Evolutionary conservation across 2,113 vertebrate species (phyloP).

Genomic region (Chamaetylas fuelleborni): DNA sequence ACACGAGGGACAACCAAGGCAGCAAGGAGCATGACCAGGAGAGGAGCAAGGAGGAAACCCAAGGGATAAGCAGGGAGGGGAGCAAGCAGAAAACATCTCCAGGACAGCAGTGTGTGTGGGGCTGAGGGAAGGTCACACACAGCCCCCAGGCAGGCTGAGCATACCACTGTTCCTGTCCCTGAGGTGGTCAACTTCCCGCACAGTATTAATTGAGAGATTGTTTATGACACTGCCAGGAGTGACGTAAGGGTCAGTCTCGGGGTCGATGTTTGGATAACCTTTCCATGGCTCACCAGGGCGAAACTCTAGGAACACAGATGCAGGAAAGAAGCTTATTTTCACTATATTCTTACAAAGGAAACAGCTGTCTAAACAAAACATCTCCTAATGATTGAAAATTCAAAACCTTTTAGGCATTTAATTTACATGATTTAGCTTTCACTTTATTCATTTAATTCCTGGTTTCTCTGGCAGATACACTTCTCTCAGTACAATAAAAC

Average conservation of each 20-base stretch:
- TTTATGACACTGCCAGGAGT: constrained; percentile 99
- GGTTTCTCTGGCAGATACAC: background rate
- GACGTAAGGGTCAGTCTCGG: constrained; percentile 98
- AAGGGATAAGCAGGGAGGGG: background rate
- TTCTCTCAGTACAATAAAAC: background rate
- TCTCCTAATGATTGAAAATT: background rate
- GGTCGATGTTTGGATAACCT: constrained; percentile 99
- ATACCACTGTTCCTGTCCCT: constrained; percentile 99
- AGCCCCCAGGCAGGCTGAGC: background rate
- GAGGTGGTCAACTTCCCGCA: constrained; percentile 99
- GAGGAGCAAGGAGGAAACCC: background rate
- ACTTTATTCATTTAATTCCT: background rate
- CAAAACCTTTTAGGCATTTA: background rate
- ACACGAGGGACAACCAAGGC: background rate
- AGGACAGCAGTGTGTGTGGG: background rate
- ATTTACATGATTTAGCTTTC: background rate
- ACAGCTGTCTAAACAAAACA: background rate
- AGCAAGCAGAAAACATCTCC: background rate
- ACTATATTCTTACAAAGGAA: background rate
- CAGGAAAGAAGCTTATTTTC: background rate
- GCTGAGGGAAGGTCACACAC: background rate
- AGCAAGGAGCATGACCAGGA: background rate
- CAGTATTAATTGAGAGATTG: constrained; percentile 99
- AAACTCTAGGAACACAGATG: constrained; percentile 82
- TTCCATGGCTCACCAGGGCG: constrained; percentile 99